Evolutionary conservation across 2,888 invertebrate genomes (phyloP).

Genomic region (Odontocerum albicorne): DNA sequence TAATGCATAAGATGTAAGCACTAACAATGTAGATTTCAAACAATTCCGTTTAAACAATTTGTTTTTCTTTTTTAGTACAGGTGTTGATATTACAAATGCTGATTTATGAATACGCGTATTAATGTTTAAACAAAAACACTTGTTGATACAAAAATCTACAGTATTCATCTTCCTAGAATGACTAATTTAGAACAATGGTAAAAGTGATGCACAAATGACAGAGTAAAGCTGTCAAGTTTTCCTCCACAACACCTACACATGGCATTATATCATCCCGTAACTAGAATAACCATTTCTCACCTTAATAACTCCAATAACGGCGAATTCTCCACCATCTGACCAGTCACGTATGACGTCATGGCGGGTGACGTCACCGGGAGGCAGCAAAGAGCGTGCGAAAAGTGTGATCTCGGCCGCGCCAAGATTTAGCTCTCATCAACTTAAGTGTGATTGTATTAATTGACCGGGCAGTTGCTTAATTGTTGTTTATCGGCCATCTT

Average conservation of each 20-base stretch:
- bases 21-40: too few species aligned
- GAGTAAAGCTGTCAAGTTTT: too few species aligned
- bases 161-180: too few species aligned
- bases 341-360: conserved; percentile 8
- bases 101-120: too few species aligned
- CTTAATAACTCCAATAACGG: conserved; percentile 21
- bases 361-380: conserved; percentile 11
- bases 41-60: too few species aligned
- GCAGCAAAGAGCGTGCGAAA: conserved; percentile 36
- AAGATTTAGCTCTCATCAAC: conserved; percentile 36
- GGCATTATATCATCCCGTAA: conserved; percentile 17
- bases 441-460: conserved; percentile 37
- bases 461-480: conserved; percentile 34
- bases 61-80: too few species aligned
- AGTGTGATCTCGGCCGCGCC: conserved; percentile 33
- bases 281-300: conserved; percentile 27
- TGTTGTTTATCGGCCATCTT: conserved; percentile 36
- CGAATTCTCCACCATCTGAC: not conserved
- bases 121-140: too few species aligned
- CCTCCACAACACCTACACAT: not conserved
- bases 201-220: too few species aligned
- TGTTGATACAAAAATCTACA: too few species aligned
- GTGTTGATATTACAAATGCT: too few species aligned
- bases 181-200: too few species aligned
- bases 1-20: too few species aligned